Base-by-base conservation (phyloP, 1,140 invertebrate genomes). In the Cydia amplana region DNA sequence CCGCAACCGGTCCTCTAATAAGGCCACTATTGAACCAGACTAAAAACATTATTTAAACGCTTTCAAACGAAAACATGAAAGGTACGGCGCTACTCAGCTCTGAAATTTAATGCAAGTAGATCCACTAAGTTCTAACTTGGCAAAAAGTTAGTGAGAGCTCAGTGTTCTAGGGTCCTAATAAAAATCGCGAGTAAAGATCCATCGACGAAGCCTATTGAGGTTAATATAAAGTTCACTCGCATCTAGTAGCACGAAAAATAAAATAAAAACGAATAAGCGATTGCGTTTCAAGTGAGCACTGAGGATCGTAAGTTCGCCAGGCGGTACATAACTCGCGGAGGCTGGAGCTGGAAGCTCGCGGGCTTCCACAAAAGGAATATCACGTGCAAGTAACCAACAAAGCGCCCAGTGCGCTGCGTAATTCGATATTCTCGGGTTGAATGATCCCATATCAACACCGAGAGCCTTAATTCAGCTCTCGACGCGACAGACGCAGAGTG, bases 401-500 rank as follows among this genome's bases (percentile, higher is more conserved):
- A 90, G 91, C 87, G 85, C 84, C 85, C 87, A 88, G 82, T 85
- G 84, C 84, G 83, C 86, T 88, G 86, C 80, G 91, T 90, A 91
- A 93, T 90, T 88, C 85, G 87, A 93, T 91, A 91, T 89, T 86
- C 82, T 85, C 80, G 87, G 87, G 91, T 91, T 93, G 91, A 93
- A 93, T 93, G 90, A 88, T 93, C 91, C 91, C 91, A 93, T 93
- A 91, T 93, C 90, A 90, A 88, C 83, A 85, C 78, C 75, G 84
- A 91, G 89, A 87, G 86, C 87, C 87, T 91, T 92, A 91, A 92
- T 92, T 92, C 90, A 85, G 86, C 89, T 87, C 91, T 92, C 83
- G 84, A 84, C 85, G 84, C 83, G 87, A 90, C 89, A 87, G 84
- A 87, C 83, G 83, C 84, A 80, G 84, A 92, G 89, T 91, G 91